Conservation (phyloP, 2,888 invertebrate species). For the Creontiades dilutus region DNA sequence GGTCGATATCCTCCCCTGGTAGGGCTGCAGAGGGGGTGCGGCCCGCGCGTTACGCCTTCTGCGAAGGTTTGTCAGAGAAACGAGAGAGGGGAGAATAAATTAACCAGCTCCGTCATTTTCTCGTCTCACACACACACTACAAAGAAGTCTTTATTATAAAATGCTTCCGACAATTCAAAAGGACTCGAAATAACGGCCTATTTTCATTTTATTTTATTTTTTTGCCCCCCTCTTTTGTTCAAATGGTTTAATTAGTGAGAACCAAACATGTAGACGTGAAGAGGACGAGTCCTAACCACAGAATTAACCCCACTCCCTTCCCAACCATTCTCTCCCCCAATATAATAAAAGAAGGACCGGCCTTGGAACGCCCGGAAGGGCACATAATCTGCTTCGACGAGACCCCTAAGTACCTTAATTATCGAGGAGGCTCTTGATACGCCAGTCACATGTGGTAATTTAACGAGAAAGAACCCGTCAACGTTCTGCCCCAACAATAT, state of each 20-base stretch:
- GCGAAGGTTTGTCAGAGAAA: neutral
- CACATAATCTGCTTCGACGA: neutral
- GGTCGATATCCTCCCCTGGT: constrained; percentile 34
- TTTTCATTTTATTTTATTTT: constrained; percentile 14
- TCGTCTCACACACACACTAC: neutral
- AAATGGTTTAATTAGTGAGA: constrained; percentile 29
- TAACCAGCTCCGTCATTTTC: constrained; percentile 19
- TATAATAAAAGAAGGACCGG: neutral
- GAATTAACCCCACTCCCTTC: neutral
- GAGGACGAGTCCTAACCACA: constrained; percentile 27
- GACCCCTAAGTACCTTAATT: neutral
- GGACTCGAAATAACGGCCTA: constrained; percentile 15
- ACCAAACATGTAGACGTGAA: constrained; percentile 31
- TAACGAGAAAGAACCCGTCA: too few relatives aligned
- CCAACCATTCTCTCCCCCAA: neutral
- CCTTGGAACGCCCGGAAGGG: neutral
- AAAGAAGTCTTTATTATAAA: constrained; percentile 5
- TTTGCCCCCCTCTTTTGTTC: constrained; percentile 14
- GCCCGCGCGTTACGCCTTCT: neutral
- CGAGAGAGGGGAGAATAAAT: constrained; percentile 23
- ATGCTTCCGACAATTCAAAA: constrained; percentile 16
- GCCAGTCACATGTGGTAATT: too few relatives aligned
- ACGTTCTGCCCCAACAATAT: too few relatives aligned
- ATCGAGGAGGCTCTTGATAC: neutral
- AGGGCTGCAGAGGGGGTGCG: constrained; percentile 12